These are phyloP conservation scores for Drosophila sechellia DNA, from an alignment of 1,140 invertebrate genomes.

Conservation along the genomic window DNA sequence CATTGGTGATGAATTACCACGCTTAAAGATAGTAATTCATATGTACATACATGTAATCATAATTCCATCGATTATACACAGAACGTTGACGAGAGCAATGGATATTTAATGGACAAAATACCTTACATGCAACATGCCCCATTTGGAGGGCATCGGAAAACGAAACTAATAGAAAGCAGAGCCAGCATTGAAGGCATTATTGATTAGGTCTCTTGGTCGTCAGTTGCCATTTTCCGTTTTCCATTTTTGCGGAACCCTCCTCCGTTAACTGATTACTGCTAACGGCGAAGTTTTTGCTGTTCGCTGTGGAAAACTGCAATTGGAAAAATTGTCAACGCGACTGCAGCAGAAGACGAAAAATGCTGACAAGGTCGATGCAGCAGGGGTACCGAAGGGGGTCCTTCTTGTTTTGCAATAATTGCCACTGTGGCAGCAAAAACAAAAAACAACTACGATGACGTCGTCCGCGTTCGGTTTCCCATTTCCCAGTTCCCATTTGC, in stretches of 20 bases:
- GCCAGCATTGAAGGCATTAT: slow-evolving; percentile 43
- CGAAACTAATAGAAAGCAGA: not conserved
- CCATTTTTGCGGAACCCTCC: not conserved
- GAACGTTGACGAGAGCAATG: too few relatives aligned
- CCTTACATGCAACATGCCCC: not conserved
- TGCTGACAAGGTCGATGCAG: slow-evolving; percentile 72
- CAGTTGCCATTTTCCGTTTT: slow-evolving; percentile 3
- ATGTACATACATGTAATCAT: too few relatives aligned
- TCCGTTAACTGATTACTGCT: slow-evolving; percentile 41
- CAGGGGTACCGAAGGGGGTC: not conserved
- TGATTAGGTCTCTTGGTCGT: slow-evolving; percentile 48
- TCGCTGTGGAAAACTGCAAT: slow-evolving; percentile 42
- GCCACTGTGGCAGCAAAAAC: slow-evolving; percentile 37
- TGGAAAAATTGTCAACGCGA: slow-evolving; percentile 69
- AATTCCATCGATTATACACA: not conserved
- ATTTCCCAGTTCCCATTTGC: slow-evolving; percentile 34
- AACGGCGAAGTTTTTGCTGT: slow-evolving; percentile 35
- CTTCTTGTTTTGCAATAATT: slow-evolving; percentile 70
- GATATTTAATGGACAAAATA: too few relatives aligned
- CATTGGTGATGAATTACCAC: too few relatives aligned
- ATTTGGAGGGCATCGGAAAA: not conserved
- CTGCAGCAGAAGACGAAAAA: slow-evolving; percentile 52
- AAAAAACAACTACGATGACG: slow-evolving; percentile 37
- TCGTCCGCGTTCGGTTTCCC: slow-evolving; percentile 46
- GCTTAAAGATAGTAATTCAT: too few relatives aligned